These are phyloP conservation scores for Gila orcuttii DNA, from an alignment of 2,113 vertebrate genomes.

Conservation along the genomic window DNA sequence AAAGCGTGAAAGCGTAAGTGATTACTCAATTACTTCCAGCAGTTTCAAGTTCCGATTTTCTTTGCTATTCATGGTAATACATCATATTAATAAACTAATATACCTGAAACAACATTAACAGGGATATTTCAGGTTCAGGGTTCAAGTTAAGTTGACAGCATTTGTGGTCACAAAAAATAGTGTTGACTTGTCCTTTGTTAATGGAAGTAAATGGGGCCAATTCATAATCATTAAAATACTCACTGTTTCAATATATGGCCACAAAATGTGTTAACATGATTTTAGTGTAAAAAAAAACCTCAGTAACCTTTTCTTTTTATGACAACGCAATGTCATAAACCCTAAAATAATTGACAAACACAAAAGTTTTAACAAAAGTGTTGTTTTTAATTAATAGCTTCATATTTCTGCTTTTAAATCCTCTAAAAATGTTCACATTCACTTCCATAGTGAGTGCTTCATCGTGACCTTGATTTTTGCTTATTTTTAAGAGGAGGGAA, in stretches of 20 bases:
- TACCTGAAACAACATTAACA: not conserved
- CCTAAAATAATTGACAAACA: not conserved
- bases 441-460: not conserved
- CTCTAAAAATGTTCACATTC: not conserved
- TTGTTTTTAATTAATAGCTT: not conserved
- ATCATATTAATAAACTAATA: constrained; percentile 5
- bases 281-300: not conserved
- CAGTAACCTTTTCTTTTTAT: not conserved
- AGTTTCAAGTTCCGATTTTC: not conserved
- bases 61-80: not conserved
- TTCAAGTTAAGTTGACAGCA: not conserved
- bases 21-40: constrained; percentile 36
- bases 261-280: not conserved
- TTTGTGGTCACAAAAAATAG: not conserved
- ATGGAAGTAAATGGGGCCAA: not conserved
- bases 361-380: not conserved
- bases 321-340: not conserved
- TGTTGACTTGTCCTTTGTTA: no score
- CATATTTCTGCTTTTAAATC: not conserved
- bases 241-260: not conserved
- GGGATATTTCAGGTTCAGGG: not conserved
- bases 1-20: constrained; percentile 38
- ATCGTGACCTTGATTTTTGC: not conserved
- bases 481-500: not conserved
- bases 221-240: not conserved